These are phyloP conservation scores for Agrypnia vestita DNA, from an alignment of 1,140 invertebrate genomes.

Conservation along the genomic window DNA sequence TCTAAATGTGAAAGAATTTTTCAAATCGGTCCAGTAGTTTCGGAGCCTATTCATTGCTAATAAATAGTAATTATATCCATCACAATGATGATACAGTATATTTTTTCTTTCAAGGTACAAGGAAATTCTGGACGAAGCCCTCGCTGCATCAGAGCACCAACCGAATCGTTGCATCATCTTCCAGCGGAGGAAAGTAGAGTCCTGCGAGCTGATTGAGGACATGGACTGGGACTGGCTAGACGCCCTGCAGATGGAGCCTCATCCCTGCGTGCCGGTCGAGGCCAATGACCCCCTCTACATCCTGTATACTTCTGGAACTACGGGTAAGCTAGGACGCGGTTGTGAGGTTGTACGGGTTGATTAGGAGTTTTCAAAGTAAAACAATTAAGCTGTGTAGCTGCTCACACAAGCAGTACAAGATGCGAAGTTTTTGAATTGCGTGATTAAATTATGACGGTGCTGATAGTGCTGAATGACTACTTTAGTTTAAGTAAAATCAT, in stretches of 20 bases:
- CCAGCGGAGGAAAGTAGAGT: constrained; percentile 80
- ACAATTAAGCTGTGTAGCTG: too few species aligned
- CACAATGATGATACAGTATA: too few species aligned
- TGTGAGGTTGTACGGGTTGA: neutral
- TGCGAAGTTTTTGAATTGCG: too few species aligned
- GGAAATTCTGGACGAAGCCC: constrained; percentile 89
- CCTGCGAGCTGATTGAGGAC: constrained; percentile 75
- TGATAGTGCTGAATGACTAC: too few species aligned
- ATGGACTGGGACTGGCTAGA: constrained; percentile 87
- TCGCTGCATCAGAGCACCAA: constrained; percentile 80
- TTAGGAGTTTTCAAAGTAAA: neutral
- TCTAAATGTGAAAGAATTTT: too few species aligned
- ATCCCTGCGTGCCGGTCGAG: constrained; percentile 88
- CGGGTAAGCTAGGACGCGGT: constrained; percentile 71
- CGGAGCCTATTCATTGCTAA: too few species aligned
- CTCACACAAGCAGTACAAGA: too few species aligned
- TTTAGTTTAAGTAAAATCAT: too few species aligned
- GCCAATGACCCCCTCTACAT: constrained; percentile 94
- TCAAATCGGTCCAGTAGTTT: too few species aligned
- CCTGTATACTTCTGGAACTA: constrained; percentile 94
- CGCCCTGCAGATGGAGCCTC: constrained; percentile 77
- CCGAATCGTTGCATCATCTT: constrained; percentile 87
- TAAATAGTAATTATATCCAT: too few species aligned
- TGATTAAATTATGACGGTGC: too few species aligned
- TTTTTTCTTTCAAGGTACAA: constrained; percentile 83